Conservation (phyloP, 1,140 invertebrate genomes). For the Diabrotica undecimpunctata region DNA sequence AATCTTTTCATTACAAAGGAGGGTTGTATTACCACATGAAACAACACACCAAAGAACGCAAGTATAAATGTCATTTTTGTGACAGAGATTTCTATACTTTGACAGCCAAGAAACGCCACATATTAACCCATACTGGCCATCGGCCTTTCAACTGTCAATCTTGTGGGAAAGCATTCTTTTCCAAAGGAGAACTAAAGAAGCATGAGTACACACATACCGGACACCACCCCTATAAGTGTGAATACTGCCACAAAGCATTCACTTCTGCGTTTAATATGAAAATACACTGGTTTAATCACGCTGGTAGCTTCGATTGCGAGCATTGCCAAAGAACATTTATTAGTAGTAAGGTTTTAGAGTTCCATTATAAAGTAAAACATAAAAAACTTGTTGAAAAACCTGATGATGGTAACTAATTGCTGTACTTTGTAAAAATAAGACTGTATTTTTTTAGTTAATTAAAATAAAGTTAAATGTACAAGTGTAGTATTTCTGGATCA, state of each 20-base stretch:
- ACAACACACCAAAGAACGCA: slow-evolving; percentile 32
- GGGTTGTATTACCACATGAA: slow-evolving; percentile 27
- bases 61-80: slow-evolving; percentile 39
- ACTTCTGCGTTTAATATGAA: slow-evolving; percentile 13
- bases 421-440: no score
- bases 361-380: slow-evolving; percentile 11
- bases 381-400: not conserved
- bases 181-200: slow-evolving; percentile 12
- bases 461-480: no score
- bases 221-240: slow-evolving; percentile 11
- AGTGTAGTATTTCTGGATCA: no score
- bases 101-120: slow-evolving; percentile 13
- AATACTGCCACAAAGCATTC: slow-evolving; percentile 15
- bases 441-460: no score
- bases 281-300: slow-evolving; percentile 10
- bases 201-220: slow-evolving; percentile 14
- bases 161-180: slow-evolving; percentile 16
- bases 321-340: slow-evolving; percentile 11
- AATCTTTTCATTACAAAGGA: slow-evolving; percentile 13
- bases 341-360: not conserved
- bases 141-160: slow-evolving; percentile 10
- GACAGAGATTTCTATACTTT: slow-evolving; percentile 31
- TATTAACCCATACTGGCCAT: slow-evolving; percentile 10
- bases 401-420: no score
- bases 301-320: slow-evolving; percentile 4